These are phyloP conservation scores for Drosophila nasuta DNA, from an alignment of 1,140 invertebrate genomes.

Conservation along the genomic window DNA sequence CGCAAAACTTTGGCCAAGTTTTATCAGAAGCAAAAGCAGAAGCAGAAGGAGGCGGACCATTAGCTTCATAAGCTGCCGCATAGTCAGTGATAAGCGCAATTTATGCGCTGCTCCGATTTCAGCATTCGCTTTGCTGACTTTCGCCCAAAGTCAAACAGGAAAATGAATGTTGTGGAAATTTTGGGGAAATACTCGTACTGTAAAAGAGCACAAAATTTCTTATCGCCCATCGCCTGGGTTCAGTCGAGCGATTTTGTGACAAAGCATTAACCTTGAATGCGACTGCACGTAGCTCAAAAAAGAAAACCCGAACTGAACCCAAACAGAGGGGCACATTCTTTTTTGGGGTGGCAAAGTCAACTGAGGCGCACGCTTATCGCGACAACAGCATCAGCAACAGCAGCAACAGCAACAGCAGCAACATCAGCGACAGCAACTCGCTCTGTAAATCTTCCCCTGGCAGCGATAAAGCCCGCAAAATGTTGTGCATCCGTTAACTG, in stretches of 20 bases:
- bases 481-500: slow-evolving; percentile 28
- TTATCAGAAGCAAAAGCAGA: background rate
- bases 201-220: slow-evolving; percentile 16
- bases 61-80: slow-evolving; percentile 52
- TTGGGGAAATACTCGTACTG: slow-evolving; percentile 2
- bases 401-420: slow-evolving; percentile 8
- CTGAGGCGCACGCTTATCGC: slow-evolving; percentile 29
- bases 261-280: slow-evolving; percentile 80
- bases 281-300: slow-evolving; percentile 58
- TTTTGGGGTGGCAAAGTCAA: slow-evolving; percentile 53
- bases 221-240: slow-evolving; percentile 35
- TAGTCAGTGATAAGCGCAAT: slow-evolving; percentile 53
- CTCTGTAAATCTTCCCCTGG: slow-evolving; percentile 21
- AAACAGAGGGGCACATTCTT: background rate
- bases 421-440: slow-evolving; percentile 15
- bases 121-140: slow-evolving; percentile 5
- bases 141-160: slow-evolving; percentile 26
- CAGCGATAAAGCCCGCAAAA: slow-evolving; percentile 25
- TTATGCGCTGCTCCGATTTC: slow-evolving; percentile 52
- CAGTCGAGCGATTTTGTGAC: slow-evolving; percentile 54
- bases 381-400: slow-evolving; percentile 27
- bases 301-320: no score
- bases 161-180: background rate
- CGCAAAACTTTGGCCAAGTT: slow-evolving; percentile 17
- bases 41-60: slow-evolving; percentile 25